Evolutionary conservation across 2,797 vertebrate species (phyloP).

Genomic region (Otolemur crassicaudatus): DNA sequence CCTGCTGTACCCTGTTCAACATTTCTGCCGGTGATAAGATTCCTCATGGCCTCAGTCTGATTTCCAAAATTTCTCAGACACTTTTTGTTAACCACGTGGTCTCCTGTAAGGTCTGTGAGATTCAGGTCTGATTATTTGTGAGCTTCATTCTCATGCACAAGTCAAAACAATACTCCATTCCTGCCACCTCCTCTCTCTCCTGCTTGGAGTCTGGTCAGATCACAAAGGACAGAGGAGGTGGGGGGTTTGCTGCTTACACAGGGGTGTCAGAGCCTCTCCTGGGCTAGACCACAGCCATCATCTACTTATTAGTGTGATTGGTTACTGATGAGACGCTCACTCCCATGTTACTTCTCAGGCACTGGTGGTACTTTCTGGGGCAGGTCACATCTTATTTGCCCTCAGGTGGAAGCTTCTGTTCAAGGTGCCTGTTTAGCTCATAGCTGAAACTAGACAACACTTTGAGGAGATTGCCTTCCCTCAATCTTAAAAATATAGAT

Average conservation of each 20-base stretch:
- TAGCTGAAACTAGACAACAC: not conserved
- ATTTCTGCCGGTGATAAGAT: not conserved
- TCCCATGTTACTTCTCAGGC: not conserved
- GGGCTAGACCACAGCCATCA: not conserved
- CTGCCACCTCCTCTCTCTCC: too few species aligned
- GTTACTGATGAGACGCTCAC: not conserved
- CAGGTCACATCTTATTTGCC: not conserved
- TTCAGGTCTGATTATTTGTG: not conserved
- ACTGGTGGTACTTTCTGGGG: not conserved
- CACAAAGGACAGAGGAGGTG: not conserved
- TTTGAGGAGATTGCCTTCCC: not conserved
- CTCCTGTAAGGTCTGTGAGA: not conserved
- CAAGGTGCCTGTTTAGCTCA: not conserved
- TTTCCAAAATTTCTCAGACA: conserved; percentile 23
- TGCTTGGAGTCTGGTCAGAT: not conserved
- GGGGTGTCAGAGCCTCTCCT: not conserved
- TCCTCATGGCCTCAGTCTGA: not conserved
- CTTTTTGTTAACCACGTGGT: not conserved
- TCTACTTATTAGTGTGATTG: not conserved
- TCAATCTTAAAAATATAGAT: too few species aligned
- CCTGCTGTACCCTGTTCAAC: not conserved
- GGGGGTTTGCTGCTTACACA: not conserved
- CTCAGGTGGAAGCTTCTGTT: not conserved
- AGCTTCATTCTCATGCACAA: not conserved
- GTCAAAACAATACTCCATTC: not conserved